These are phyloP conservation scores for Spheniscus humboldti DNA, from an alignment of 2,797 vertebrate genomes.

Conservation along the genomic window DNA sequence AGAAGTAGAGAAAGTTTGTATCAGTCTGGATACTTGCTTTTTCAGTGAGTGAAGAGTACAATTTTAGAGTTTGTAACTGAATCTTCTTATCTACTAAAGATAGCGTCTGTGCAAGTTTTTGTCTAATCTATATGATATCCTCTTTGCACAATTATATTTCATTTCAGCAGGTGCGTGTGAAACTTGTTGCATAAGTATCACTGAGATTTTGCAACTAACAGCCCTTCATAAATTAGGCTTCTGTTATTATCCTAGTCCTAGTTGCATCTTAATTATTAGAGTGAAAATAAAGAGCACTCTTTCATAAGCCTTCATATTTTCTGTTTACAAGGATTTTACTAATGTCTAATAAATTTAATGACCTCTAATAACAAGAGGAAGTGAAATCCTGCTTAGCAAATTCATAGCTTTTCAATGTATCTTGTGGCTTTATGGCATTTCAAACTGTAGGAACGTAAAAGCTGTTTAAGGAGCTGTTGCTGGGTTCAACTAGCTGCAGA, in stretches of 20 bases:
- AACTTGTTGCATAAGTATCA: constrained; percentile 14
- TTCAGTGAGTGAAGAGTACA: not conserved
- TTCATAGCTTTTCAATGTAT: constrained; percentile 65
- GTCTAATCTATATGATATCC: not conserved
- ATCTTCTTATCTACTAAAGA: not conserved
- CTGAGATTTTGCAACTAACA: constrained; percentile 13
- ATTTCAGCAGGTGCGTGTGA: constrained; percentile 53
- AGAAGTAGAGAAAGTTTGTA: not conserved
- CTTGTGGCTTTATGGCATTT: constrained; percentile 61
- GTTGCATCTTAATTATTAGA: constrained; percentile 60
- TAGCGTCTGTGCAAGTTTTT: not conserved
- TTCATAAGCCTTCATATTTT: constrained; percentile 69
- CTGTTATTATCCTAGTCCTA: constrained; percentile 45
- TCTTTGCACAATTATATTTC: constrained; percentile 33
- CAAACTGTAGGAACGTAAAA: constrained; percentile 45
- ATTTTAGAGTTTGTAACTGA: constrained; percentile 28
- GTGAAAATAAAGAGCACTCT: constrained; percentile 55
- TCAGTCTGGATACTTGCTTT: constrained; percentile 10
- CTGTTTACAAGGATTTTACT: constrained; percentile 72
- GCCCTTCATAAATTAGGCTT: constrained; percentile 62
- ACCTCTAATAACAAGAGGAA: constrained; percentile 69
- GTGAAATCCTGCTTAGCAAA: constrained; percentile 68
- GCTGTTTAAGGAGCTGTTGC: constrained; percentile 50
- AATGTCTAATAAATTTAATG: constrained; percentile 69
- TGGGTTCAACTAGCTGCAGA: constrained; percentile 57